Percentiles rank a stretch among this genome's conserved stretches.
These are phyloP conservation scores for Rhamnusium bicolor DNA, from an alignment of 2,888 invertebrate genomes.

Conservation along the genomic window DNA sequence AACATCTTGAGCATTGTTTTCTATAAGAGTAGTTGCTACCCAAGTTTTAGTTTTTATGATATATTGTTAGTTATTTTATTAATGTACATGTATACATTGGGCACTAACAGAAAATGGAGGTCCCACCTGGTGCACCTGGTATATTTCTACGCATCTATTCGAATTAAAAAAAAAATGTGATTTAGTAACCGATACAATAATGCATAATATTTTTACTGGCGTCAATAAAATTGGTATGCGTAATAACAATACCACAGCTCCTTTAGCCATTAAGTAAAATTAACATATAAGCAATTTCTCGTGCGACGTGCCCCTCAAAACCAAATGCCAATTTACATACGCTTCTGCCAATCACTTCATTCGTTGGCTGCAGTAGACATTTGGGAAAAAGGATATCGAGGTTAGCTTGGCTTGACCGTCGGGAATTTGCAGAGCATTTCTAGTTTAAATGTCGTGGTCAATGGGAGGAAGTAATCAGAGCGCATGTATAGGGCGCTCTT, in stretches of 20 bases:
- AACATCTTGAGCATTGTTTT: no score
- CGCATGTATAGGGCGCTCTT: conserved; percentile 61
- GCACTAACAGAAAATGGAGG: no score
- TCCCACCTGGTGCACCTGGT: no score
- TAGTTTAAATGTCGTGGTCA: conserved; percentile 29
- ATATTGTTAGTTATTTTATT: no score
- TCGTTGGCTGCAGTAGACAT: neutral
- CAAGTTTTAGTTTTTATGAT: no score
- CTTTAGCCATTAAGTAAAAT: conserved; percentile 1
- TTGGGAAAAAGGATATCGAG: conserved; percentile 7
- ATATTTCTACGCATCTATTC: no score
- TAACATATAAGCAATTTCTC: conserved; percentile 10
- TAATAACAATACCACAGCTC: neutral
- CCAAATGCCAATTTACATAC: neutral
- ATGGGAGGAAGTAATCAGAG: conserved; percentile 61
- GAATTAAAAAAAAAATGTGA: no score
- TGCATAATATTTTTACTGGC: neutral
- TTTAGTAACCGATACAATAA: no score
- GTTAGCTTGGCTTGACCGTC: neutral
- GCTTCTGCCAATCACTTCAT: conserved; percentile 15
- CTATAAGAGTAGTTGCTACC: no score
- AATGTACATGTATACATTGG: no score
- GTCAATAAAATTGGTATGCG: neutral
- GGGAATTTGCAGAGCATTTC: conserved; percentile 17
- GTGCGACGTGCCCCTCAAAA: conserved; percentile 10